Evolutionary conservation across 2,797 vertebrate species (phyloP), one percentile per base, ranked within the genome.

Genomic region (Pelochelys cantorii): DNA sequence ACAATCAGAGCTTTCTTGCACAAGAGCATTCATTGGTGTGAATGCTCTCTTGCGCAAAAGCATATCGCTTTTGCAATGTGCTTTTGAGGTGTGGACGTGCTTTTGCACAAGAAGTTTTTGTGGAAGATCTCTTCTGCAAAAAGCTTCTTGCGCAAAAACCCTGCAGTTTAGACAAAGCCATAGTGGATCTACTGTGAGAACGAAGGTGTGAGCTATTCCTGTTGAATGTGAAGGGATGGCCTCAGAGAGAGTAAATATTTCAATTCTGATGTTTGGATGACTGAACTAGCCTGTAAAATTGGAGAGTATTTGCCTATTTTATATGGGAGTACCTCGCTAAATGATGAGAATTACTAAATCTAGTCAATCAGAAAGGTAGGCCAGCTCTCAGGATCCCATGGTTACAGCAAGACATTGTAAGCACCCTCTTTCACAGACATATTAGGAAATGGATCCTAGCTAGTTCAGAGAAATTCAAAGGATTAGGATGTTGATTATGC

Each of bases 401-500:
- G 34, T 57, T 85, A 79, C 12, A 91, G 27, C 89, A 55, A 85
- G 77, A 14, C 77, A 80, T 56, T 57, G 60, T 54, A 22, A 25
- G 34, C 34, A 10, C 31, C 31, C 9, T 55, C 9, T 27, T 55
- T 53, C 29, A 34, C 23, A 57, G 10, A 75, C 7, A 52, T 81
- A 48, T n/a, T 71, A 27, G 22, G 86, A n/a, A 87, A 56, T 37
- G 27, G 54, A 34, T 74, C 54, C 20, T 77, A 23, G 57, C 7
- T 82, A 79, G 7, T 5, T 65, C 15, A 54, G 31, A 83, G 91
- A 22, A 42, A 93, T 91, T 87, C 23, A 74, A 88, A 48, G 86
- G 71, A 92, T 91, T 96, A 78, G 87, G 56, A 82, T 89, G 75
- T 2, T 90, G 78, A 84, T 79, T 84, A 81, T 88, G 37, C 29